Evolutionary conservation across 1,140 invertebrate genomes (phyloP), one percentile per base, ranked within the genome.

Genomic region (Sycobia sp.): DNA sequence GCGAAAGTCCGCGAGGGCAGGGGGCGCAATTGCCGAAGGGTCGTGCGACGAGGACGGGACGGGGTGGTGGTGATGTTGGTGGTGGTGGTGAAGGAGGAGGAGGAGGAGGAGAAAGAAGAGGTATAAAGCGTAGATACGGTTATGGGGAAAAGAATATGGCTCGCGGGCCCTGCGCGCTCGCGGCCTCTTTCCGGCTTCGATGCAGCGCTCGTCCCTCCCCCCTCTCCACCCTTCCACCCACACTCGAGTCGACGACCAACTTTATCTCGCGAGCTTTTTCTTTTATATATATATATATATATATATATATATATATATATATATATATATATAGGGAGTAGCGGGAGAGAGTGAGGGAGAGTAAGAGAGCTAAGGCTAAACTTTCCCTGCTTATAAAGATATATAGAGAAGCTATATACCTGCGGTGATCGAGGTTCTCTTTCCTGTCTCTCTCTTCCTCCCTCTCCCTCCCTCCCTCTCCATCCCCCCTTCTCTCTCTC

Each of bases 141-240:
- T 11, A n/a, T 2, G 36, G 13, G 39, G 25, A 18, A 44, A 32
- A 32, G 29, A 9, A 62, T 29, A 50, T 62, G 25, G 59, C 59
- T 54, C 50, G 50, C 29, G 59, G 50, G 58, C 34, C 38, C 46
- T 25, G 54, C 1, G 23, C 25, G 16, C 46, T 25, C 39, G 41
- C 18, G 16, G 34, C 59, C 50, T 61, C 59, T 62, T 62, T 62
- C 59, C 59, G 49, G 57, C 23, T 43, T 36, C 38, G 25, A 51
- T 61, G 36, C 38, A 13, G 29, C 13, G 47, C 32, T 27, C 47
- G 27, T 27, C n/a, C n/a, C n/a, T n/a, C n/a, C n/a, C n/a, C n/a
- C n/a, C n/a, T n/a, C n/a, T n/a, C n/a, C n/a, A n/a, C n/a, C n/a
- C n/a, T n/a, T n/a, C n/a, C n/a, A n/a, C n/a, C n/a, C n/a, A n/a